Evolutionary conservation across 2,797 vertebrate genomes (phyloP), one percentile per base, ranked within the genome.

Genomic region (Darevskia mixta): DNA sequence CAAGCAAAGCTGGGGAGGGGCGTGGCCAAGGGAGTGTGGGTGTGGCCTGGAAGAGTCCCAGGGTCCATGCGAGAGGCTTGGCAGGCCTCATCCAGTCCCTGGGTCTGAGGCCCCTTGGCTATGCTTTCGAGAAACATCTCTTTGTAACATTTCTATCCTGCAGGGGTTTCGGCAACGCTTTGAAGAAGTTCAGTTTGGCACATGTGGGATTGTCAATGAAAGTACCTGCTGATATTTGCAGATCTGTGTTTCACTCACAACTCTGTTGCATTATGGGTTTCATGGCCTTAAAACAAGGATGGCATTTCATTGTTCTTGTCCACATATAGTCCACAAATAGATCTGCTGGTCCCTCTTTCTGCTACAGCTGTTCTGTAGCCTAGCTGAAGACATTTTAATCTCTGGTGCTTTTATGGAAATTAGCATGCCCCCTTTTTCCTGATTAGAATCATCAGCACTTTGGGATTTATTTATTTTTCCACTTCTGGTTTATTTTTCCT

Each of bases 351-450:
- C 88, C 90, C 7, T 75, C 71, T 55, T 13, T 76, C 83, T 93
- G 3, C 38, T 69, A 17, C 20, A 45, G 71, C 71, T 82, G 79
- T 82, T 91, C 84, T 87, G 81, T 80, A 93, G 82, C 43, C 75
- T 87, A 93, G 93, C 88, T 84, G 72, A 64, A 93, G 90, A 32
- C 79, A 83, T 92, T 91, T 91, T 73, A 83, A 64, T 64, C 79
- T 82, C 29, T n/a, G 67, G 27, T 45, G 18, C 58, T 25, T 6
- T 94, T 93, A 90, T 86, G 91, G 49, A 93, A 94, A 95, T 93
- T 87, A 92, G 32, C 80, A 91, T 86, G 87, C 84, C 92, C 84
- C 92, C 85, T 95, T 94, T 93, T 86, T 87, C 89, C 92, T 94
- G 49, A 83, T 61, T 11, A 88, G 93, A 95, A 93, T 95, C 89